These are phyloP conservation scores for Coptotermes formosanus DNA, from an alignment of 1,140 invertebrate species.

Conservation along the genomic window DNA sequence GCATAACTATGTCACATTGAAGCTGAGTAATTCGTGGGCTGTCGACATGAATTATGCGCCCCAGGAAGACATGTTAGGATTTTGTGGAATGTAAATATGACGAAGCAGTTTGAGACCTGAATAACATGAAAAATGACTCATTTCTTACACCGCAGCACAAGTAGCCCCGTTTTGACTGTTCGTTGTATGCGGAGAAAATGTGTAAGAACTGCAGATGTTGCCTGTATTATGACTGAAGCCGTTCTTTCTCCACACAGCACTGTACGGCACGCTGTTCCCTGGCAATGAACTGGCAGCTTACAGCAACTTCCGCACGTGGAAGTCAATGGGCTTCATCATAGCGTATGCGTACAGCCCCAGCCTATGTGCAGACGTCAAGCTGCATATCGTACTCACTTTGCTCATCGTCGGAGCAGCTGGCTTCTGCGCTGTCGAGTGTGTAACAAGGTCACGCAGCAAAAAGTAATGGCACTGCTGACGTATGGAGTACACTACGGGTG, in stretches of 20 bases:
- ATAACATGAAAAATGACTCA: too few relatives aligned
- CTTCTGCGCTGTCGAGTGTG: constrained; percentile 54
- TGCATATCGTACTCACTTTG: constrained; percentile 71
- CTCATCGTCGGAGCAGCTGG: constrained; percentile 72
- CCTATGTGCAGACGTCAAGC: constrained; percentile 72
- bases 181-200: too few relatives aligned
- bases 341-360: constrained; percentile 77
- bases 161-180: too few relatives aligned
- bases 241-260: constrained; percentile 57
- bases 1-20: too few relatives aligned
- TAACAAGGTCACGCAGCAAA: not conserved
- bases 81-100: too few relatives aligned
- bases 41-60: too few relatives aligned
- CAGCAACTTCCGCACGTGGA: constrained; percentile 90
- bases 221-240: not conserved
- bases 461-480: too few relatives aligned
- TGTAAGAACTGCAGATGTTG: not conserved
- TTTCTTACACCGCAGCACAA: too few relatives aligned
- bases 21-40: too few relatives aligned
- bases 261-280: constrained; percentile 84
- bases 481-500: too few relatives aligned
- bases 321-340: constrained; percentile 84
- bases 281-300: constrained; percentile 87
- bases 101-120: too few relatives aligned
- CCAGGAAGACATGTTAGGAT: too few relatives aligned